Percentiles rank a stretch among this genome's conserved stretches.
Evolutionary conservation across 2,888 invertebrate species (phyloP).

Genomic region (Silvanus unidentatus): DNA sequence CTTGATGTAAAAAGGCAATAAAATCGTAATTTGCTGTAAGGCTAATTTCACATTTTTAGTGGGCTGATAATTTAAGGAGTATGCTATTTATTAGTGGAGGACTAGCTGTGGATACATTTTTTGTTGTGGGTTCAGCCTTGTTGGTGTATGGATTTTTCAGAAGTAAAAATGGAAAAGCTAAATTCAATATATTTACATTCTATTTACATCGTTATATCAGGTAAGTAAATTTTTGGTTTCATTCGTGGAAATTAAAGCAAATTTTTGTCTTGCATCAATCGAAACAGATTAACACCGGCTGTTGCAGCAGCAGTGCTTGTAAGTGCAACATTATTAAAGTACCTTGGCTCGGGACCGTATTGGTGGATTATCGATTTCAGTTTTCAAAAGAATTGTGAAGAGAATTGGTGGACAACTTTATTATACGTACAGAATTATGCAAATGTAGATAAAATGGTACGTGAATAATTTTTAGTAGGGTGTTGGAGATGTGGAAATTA

Average conservation of each 20-base stretch:
- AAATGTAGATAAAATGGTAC: slow-evolving; percentile 12
- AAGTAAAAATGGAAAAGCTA: slow-evolving; percentile 11
- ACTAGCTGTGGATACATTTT: slow-evolving; percentile 23
- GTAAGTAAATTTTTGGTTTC: slow-evolving; percentile 15
- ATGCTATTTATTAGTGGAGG: slow-evolving; percentile 19
- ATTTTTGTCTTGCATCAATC: no score
- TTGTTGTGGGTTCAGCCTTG: slow-evolving; percentile 17
- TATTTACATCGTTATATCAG: slow-evolving; percentile 20
- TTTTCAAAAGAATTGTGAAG: slow-evolving; percentile 17
- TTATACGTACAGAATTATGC: slow-evolving; percentile 29
- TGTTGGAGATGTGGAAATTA: no score
- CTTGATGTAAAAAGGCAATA: slow-evolving; percentile 5
- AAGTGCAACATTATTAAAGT: slow-evolving; percentile 43
- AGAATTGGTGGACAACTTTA: slow-evolving; percentile 28
- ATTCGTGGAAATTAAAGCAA: neutral
- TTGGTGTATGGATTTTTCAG: slow-evolving; percentile 22
- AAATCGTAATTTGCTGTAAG: no score
- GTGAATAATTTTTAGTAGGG: slow-evolving; percentile 8
- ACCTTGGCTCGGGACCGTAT: slow-evolving; percentile 47
- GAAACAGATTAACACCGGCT: slow-evolving; percentile 50
- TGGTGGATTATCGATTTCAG: slow-evolving; percentile 34
- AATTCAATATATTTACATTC: slow-evolving; percentile 19
- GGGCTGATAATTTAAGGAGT: slow-evolving; percentile 11
- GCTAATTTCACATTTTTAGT: slow-evolving; percentile 9
- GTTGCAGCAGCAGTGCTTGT: slow-evolving; percentile 45